Base-by-base conservation (phyloP, 2,888 invertebrate species). In the Drosophila hamatofila region DNA sequence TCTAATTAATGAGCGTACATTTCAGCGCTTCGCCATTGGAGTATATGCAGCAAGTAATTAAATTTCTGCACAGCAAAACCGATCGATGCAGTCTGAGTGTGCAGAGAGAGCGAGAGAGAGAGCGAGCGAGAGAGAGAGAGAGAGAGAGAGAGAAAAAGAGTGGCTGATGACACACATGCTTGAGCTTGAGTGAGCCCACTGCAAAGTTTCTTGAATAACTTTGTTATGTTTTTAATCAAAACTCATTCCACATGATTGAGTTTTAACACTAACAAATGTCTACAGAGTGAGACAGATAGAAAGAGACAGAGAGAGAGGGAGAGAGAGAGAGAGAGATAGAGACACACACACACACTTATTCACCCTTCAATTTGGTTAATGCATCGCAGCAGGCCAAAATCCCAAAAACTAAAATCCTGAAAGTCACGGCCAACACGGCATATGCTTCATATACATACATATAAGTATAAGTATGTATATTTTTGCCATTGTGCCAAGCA, bases 181-280 rank as follows among this genome's bases (percentile, higher is more conserved):
- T 60, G 21, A 46, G 80, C 76, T 64, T 57, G 21, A 51, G 30
- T 49, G 27, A 42, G 37, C 59, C 33, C 16, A 49, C 18, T 41
- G 55, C 63, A 65, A 65, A 71, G 39, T 59, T 70, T 72, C 54
- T 73, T 54, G 69, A 55, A 63, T 75, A 79, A 88, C 83, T 72
- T 72, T 70, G 77, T 85, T 85, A 75, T 75, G 74, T 70, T 85
- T 85, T 82, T 85, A 83, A 85, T 83, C 83, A 88, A 85, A 85
- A 78, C 85, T 85, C 86, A 82, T 85, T 88, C 52, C 72, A 41
- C 77, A 74, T 78, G 80, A 85, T 78, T 84, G 83, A 67, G 70
- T 82, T 82, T 75, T 60, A 68, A 74, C 66, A 78, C 67, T 54
- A 61, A 60, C 49, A 51, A 56, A 42, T 33, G 42, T 12, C 18